Evolutionary conservation across 2,113 vertebrate species (phyloP).

Genomic region (Ciconia boyciana): DNA sequence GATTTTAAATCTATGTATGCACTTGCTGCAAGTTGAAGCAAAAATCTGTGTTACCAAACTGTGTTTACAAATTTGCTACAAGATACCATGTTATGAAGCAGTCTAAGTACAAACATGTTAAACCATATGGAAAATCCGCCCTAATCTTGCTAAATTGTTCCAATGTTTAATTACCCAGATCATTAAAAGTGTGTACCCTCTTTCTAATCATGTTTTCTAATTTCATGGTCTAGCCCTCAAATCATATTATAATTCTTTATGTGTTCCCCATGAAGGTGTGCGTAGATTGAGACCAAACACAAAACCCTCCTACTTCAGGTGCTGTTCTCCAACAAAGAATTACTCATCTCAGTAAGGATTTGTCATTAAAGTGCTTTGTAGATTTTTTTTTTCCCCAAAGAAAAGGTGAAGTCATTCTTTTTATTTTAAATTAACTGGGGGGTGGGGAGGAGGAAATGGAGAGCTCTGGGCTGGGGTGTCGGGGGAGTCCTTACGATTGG

Average conservation of each 20-base stretch:
- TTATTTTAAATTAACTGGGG: background rate
- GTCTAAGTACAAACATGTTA: constrained; percentile 11
- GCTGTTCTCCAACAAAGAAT: background rate
- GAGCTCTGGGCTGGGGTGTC: background rate
- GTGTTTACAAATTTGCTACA: background rate
- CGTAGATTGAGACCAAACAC: background rate
- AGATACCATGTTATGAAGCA: background rate
- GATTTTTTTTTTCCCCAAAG: background rate
- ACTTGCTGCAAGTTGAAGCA: constrained; percentile 8
- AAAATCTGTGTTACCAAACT: constrained; percentile 2
- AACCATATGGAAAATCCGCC: background rate
- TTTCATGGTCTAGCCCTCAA: background rate
- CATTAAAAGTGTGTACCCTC: background rate
- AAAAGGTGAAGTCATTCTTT: background rate
- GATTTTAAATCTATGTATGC: background rate
- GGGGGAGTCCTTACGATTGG: background rate
- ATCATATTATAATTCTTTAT: background rate
- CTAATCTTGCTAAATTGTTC: background rate
- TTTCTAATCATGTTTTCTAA: background rate
- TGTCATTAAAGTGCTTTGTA: background rate
- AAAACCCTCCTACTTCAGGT: background rate
- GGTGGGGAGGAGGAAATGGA: background rate
- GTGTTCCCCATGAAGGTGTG: background rate
- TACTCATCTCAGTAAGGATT: background rate
- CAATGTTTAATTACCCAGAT: constrained; percentile 21